phyloP scores from a whole-genome alignment of 2,888 invertebrate genomes.

The Euplexia lucipara region DNA sequence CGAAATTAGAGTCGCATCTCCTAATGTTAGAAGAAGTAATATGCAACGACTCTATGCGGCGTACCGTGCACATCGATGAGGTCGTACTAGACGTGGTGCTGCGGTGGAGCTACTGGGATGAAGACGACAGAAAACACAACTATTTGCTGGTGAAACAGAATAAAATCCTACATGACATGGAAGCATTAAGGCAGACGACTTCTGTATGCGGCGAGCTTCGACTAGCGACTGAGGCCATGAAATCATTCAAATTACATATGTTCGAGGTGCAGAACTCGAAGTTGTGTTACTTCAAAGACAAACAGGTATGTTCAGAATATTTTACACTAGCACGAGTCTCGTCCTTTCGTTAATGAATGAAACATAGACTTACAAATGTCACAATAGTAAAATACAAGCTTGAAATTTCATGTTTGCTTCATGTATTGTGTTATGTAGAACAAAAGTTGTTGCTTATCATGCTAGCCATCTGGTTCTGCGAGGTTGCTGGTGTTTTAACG shows the following conservation, averaged over 20 bases:
- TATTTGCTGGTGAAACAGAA: slow-evolving; percentile 93
- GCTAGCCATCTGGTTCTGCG: too few relatives aligned
- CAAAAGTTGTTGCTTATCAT: too few relatives aligned
- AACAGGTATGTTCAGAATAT: slow-evolving; percentile 84
- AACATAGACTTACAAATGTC: too few relatives aligned
- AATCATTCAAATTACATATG: slow-evolving; percentile 94
- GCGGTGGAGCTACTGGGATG: slow-evolving; percentile 97
- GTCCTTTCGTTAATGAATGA: too few relatives aligned
- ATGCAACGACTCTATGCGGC: slow-evolving; percentile 93
- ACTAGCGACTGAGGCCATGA: slow-evolving; percentile 94
- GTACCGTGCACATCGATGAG: slow-evolving; percentile 95
- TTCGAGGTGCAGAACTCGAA: slow-evolving; percentile 96
- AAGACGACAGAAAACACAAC: slow-evolving; percentile 96
- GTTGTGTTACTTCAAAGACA: slow-evolving; percentile 95
- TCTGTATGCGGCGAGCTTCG: slow-evolving; percentile 95
- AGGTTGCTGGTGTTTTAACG: too few relatives aligned
- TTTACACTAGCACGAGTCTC: too few relatives aligned
- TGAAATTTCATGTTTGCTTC: too few relatives aligned
- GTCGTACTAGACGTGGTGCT: slow-evolving; percentile 93
- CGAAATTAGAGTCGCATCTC: slow-evolving; percentile 92
- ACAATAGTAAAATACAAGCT: too few relatives aligned
- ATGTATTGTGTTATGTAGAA: too few relatives aligned
- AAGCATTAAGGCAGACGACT: slow-evolving; percentile 90
- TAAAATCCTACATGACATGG: slow-evolving; percentile 86
- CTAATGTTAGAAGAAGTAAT: slow-evolving; percentile 95